Base-by-base conservation (phyloP, 2,797 vertebrate species). In the Sylvia borin region DNA sequence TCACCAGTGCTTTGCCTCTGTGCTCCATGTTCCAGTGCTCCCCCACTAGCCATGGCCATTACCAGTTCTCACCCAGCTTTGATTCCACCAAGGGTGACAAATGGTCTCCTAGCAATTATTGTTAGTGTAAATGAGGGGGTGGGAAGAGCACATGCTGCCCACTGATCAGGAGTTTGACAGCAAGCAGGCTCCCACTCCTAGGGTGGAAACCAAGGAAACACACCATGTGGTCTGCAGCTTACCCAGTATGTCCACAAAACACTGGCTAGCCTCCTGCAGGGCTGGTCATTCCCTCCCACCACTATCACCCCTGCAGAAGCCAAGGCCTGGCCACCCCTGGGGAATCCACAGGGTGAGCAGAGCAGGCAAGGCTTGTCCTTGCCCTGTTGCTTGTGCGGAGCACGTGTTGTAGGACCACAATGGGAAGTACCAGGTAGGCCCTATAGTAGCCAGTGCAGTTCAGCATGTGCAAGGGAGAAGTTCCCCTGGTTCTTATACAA, bases 381-480 rank as follows among this genome's bases (percentile, higher is more conserved):
- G 40, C 18, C 34, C 13, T 7, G 0, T 8, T 31, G 13, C 47
- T 18, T 24, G 19, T n/a, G 42, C 36, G 48, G 38, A 72, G 19
- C 45, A 8, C 1, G 0, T 2, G 2, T 9, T 38, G 38, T 31
- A 26, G 76, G 32, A 50, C 29, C 34, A 24, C 21, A 9, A 11
- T 0, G 0, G 54, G 36, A 85, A 55, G 29, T 19, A 48, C 17
- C n/a, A 60, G 42, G 38, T 32, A 31, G 25, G 27, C 34, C 45
- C 22, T 40, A 19, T 0, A 1, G 34, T 13, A 29, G 25, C 20
- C 61, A 65, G 29, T 4, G 0, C 3, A 4, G 81, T 72, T 79
- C 8, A 1, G 50, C 32, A 9, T 0, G 0, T 10, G 18, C 22
- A 1, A 1, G 34, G 38, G n/a, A 40, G 45, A 50, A 36, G 31